Evolutionary conservation across 2,113 vertebrate species (phyloP).

Genomic region (Aptenodytes forsteri): DNA sequence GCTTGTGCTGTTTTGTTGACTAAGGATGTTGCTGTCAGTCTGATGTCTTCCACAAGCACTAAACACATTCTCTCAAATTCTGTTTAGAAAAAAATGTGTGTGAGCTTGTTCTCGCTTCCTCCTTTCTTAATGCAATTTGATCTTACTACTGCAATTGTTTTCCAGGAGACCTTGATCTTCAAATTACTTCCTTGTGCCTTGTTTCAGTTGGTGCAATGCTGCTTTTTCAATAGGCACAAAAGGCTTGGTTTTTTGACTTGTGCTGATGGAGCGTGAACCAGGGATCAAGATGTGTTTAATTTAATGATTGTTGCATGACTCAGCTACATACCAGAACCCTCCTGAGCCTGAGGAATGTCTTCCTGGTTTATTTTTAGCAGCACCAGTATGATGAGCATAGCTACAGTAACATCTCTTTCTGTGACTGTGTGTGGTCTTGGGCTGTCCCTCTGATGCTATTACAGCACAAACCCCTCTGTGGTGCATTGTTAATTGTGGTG

Average conservation of each 20-base stretch:
- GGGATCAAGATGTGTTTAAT: slow-evolving; percentile 16
- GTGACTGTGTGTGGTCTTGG: background rate
- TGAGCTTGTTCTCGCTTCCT: background rate
- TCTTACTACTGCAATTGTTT: background rate
- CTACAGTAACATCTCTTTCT: background rate
- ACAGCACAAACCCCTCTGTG: background rate
- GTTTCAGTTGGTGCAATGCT: background rate
- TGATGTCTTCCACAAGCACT: background rate
- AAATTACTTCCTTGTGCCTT: background rate
- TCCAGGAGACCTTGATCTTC: slow-evolving; percentile 5
- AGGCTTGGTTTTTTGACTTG: background rate
- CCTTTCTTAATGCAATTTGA: background rate
- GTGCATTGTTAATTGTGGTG: background rate
- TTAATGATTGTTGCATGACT: slow-evolving; percentile 13
- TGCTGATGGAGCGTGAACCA: background rate
- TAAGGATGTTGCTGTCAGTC: background rate
- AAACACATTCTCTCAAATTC: background rate
- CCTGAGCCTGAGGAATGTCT: slow-evolving; percentile 50
- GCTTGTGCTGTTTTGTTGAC: background rate
- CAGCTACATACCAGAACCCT: slow-evolving; percentile 43
- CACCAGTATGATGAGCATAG: background rate
- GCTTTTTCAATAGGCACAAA: background rate
- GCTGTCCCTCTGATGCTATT: background rate
- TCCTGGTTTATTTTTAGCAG: slow-evolving; percentile 59
- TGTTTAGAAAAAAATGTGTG: background rate